These are phyloP conservation scores for Huso huso DNA, from an alignment of 2,797 vertebrate genomes.

Conservation along the genomic window DNA sequence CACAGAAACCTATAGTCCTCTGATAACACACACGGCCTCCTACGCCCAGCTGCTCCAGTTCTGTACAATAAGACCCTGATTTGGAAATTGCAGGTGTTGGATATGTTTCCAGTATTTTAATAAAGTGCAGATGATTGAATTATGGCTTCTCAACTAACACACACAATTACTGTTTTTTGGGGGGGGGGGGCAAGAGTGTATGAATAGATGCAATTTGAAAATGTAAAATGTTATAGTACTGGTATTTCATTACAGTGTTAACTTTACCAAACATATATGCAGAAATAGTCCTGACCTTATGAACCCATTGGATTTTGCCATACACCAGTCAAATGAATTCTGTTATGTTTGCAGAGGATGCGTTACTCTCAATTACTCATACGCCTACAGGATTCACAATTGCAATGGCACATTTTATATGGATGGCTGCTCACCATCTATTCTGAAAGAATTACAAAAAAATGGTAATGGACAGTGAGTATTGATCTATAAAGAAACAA, in stretches of 20 bases:
- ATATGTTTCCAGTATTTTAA: slow-evolving; percentile 14
- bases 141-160: slow-evolving; percentile 26
- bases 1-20: slow-evolving; percentile 28
- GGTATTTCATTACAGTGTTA: too few relatives aligned
- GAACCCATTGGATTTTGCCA: too few relatives aligned
- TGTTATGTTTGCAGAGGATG: too few relatives aligned
- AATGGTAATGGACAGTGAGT: slow-evolving; percentile 26
- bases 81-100: slow-evolving; percentile 29
- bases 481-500: too few relatives aligned
- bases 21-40: slow-evolving; percentile 34
- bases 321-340: too few relatives aligned
- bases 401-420: slow-evolving; percentile 35
- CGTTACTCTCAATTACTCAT: too few relatives aligned
- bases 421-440: slow-evolving; percentile 47
- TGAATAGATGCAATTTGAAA: too few relatives aligned
- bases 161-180: slow-evolving; percentile 24
- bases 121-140: slow-evolving; percentile 20
- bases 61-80: slow-evolving; percentile 22
- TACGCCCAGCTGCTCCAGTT: slow-evolving; percentile 32
- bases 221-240: too few relatives aligned
- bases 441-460: slow-evolving; percentile 19
- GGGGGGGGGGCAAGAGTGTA: too few relatives aligned
- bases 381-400: background rate
- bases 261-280: too few relatives aligned
- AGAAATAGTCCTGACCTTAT: too few relatives aligned